Base-by-base conservation (phyloP, 1,140 invertebrate species). In the Pissodes strobi region DNA sequence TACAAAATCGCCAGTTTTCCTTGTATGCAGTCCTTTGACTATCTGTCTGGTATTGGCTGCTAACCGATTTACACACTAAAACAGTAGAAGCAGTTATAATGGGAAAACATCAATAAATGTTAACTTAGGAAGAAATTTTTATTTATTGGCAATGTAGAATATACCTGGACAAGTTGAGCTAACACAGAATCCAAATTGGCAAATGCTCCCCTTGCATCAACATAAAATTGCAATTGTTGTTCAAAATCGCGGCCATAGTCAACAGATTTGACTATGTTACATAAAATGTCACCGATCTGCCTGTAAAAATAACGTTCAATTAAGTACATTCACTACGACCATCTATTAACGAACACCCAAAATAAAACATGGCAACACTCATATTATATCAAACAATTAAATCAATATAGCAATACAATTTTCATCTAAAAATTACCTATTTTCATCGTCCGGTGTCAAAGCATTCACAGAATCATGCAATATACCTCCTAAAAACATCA, bases 391-490 rank as follows among this genome's bases (percentile, higher is more conserved):
- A n/a, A n/a, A n/a, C n/a, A n/a, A n/a, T n/a, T n/a, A n/a, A n/a
- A n/a, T n/a, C n/a, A n/a, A n/a, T n/a, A n/a, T n/a, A n/a, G n/a
- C n/a, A n/a, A n/a, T n/a, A n/a, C n/a, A n/a, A n/a, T n/a, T 30
- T 27, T 13, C 13, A 5, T 4, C 10, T 27, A n/a, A 27, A 18
- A 51, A 3, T 19, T 61, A 61, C 59, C 59, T 25, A 51, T 88
- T 88, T 77, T 98, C 95, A 80, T 98, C 96, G 49, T 96, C 93
- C 2, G 96, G 88, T 1, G 92, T 94, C n/a, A 97, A 79, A 1
- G 94, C 92, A 79, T 92, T 94, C 17, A 97, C 91, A 10, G 92
- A 94, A 78, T 98, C 94, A 76, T 97, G 94, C 64, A 97, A 85
- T 67, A 90, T 88, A 73, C 89, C 89, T 64, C 90, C 92, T 2